Conservation (phyloP, 2,113 vertebrate genomes). For the Gulo gulo region DNA sequence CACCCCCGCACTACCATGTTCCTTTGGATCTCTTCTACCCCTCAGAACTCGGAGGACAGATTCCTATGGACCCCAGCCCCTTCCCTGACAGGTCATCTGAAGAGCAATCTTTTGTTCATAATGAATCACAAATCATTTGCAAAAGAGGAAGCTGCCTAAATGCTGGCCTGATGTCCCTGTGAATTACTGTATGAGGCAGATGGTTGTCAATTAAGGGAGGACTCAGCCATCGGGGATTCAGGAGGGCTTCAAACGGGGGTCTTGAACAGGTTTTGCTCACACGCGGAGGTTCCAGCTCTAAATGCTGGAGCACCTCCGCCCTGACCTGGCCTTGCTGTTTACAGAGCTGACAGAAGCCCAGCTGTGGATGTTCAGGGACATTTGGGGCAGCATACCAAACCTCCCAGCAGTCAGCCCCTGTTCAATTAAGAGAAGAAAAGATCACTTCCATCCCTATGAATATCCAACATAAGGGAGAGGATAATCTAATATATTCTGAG, state of each 20-base stretch:
- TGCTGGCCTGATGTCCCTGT: neutral
- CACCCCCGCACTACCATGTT: fast-evolving
- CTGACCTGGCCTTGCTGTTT: neutral
- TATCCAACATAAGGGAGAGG: constrained; percentile 43
- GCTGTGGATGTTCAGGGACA: constrained; percentile 22
- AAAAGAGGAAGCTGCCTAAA: constrained; percentile 54
- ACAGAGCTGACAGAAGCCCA: neutral
- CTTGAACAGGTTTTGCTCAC: neutral
- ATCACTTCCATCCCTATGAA: neutral
- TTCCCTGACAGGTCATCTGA: constrained; percentile 46
- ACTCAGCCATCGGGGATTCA: neutral
- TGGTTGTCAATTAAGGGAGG: constrained; percentile 1
- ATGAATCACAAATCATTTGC: constrained; percentile 67
- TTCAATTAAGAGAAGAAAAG: constrained; percentile 31
- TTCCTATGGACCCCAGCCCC: neutral
- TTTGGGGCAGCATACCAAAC: constrained; percentile 4
- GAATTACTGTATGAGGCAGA: neutral
- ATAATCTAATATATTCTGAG: constrained; percentile 54
- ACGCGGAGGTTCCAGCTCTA: neutral
- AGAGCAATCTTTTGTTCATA: constrained; percentile 65
- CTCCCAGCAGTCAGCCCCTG: neutral
- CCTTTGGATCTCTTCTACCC: neutral
- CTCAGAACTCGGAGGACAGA: neutral
- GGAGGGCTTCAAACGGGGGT: neutral
- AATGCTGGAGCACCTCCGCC: neutral